Evolutionary conservation across 1,140 invertebrate species (phyloP), one percentile per base, ranked within the genome.

Genomic region (Neelides sp.): DNA sequence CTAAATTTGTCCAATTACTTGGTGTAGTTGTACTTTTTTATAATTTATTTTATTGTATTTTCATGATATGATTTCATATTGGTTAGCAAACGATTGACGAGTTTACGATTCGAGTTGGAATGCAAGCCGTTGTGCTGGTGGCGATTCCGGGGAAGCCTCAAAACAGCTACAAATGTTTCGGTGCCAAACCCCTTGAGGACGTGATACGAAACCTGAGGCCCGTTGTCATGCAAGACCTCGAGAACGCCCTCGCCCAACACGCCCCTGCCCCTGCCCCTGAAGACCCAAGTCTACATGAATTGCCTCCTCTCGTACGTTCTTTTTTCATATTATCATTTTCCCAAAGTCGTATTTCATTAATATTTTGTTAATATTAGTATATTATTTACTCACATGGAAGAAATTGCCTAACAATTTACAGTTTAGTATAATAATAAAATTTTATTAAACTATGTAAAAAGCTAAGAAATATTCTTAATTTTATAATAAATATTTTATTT

Each of bases 131-230:
- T 32, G 90, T 97, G 23, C 71, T 96, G 64, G 89, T 95, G 47
- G 90, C 90, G 39, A 95, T 91, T 19, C 93, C 93, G 0, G 90
- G 91, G n/a, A 95, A 95, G 72, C 83, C 88, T 62, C 85, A 87
- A 71, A 87, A 87, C 61, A 91, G 86, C 69, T 92, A 89, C 68
- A 91, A 92, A 72, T 91, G 94, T 43, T 96, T 97, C 71, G 92
- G 92, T 13, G 92, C 92, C 32, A 94, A 96, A 68, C 93, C 92
- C 4, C 69, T 97, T 7, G 92, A 96, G 71, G 90, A 91, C 76
- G 92, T 97, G 56, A 85, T 80, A 67, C 79, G 90, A 64, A 92
- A 87, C 70, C 76, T 93, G 55, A 78, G 84, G 62, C 79, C 76
- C 57, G 81, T 89, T 69, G 86, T 95, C 52, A 93, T 96, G 83